A percentile compares a stretch with the other conserved stretches of the same genome.
phyloP scores from a whole-genome alignment of 2,797 vertebrate species.

The Megaceryle alcyon region DNA sequence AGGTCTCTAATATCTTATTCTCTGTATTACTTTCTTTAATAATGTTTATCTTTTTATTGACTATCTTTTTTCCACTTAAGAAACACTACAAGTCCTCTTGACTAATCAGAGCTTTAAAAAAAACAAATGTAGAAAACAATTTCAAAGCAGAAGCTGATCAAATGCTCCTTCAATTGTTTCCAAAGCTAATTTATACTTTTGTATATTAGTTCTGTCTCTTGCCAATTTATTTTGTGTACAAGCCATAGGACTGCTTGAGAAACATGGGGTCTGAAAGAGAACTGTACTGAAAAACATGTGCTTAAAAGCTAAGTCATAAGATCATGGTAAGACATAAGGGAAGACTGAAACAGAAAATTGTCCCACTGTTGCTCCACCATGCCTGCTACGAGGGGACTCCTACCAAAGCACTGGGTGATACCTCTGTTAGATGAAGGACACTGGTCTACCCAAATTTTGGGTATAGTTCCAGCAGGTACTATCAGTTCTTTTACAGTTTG shows the following conservation, averaged over 20 bases:
- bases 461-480: not conserved
- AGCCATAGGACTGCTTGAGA: not conserved
- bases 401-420: not conserved
- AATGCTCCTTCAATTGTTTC: not conserved
- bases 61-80: not conserved
- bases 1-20: not conserved
- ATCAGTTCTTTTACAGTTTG: not conserved
- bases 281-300: not conserved
- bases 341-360: not conserved
- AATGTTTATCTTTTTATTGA: not conserved
- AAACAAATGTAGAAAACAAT: not conserved
- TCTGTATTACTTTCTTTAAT: not conserved
- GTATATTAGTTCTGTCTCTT: not conserved
- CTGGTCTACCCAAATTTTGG: not conserved
- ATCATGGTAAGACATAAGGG: not conserved
- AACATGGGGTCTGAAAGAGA: not conserved
- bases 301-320: not conserved
- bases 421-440: not conserved
- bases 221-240: not conserved
- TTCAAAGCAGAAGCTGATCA: not conserved
- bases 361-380: not conserved
- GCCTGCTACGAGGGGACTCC: rapidly evolving
- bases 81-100: not conserved
- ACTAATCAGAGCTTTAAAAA: not conserved
- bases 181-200: not conserved